Conservation (phyloP, 2,888 invertebrate species). For the Acanthosoma haemorrhoidale region DNA sequence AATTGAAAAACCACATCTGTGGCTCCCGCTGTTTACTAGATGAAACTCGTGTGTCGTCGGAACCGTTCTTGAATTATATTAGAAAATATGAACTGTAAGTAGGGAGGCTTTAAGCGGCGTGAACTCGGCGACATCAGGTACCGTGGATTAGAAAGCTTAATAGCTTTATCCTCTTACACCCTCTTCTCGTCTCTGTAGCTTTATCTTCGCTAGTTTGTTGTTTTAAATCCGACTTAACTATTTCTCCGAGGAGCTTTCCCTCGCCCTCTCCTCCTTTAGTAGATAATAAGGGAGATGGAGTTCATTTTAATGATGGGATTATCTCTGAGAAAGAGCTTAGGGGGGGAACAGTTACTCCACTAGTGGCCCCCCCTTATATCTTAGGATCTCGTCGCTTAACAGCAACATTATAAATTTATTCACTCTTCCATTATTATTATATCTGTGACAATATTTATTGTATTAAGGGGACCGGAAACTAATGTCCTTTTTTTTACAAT, state of each 20-base stretch:
- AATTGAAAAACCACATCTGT: too few relatives aligned
- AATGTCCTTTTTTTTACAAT: too few relatives aligned
- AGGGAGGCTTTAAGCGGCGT: background rate
- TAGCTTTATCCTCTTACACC: background rate
- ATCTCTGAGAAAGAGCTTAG: background rate
- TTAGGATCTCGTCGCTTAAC: background rate
- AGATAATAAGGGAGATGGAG: too few relatives aligned
- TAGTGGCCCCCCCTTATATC: background rate
- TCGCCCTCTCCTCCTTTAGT: too few relatives aligned
- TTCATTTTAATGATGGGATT: background rate
- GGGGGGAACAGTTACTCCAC: background rate
- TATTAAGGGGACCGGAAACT: too few relatives aligned
- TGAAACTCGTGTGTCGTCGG: too few relatives aligned
- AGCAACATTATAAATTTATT: background rate
- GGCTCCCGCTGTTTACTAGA: too few relatives aligned
- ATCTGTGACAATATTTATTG: too few relatives aligned
- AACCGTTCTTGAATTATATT: background rate
- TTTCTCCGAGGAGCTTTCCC: background rate
- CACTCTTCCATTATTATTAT: too few relatives aligned
- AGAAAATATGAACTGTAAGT: background rate
- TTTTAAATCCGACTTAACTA: background rate
- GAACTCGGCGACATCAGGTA: background rate
- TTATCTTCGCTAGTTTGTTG: too few relatives aligned
- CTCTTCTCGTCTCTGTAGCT: too few relatives aligned
- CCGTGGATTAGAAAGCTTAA: background rate